Percentiles rank a stretch among this genome's conserved stretches.
Conservation (phyloP, 2,113 vertebrate species). For the Theristicus caerulescens region DNA sequence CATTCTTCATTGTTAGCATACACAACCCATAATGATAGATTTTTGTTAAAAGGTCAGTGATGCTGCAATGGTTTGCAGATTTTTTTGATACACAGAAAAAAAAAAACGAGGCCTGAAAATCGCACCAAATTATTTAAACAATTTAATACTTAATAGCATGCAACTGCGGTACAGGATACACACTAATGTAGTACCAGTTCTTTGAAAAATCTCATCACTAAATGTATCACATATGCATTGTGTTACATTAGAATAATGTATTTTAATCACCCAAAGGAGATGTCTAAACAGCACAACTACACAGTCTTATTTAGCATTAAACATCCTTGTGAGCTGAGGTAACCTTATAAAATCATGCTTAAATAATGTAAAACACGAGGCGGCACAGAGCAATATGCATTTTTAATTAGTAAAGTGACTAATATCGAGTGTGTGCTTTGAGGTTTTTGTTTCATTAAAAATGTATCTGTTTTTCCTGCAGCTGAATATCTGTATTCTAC, state of each 20-base stretch:
- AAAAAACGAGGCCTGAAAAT: slow-evolving; percentile 57
- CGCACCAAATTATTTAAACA: slow-evolving; percentile 80
- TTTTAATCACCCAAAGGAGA: slow-evolving; percentile 92
- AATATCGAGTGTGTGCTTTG: slow-evolving; percentile 99
- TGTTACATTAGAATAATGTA: slow-evolving; percentile 91
- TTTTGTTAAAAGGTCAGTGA: slow-evolving; percentile 76
- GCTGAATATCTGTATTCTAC: slow-evolving; percentile 96
- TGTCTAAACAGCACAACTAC: slow-evolving; percentile 87
- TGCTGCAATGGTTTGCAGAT: slow-evolving; percentile 74
- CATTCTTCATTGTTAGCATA: slow-evolving; percentile 85
- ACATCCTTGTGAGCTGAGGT: slow-evolving; percentile 96
- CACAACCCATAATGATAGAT: slow-evolving; percentile 76
- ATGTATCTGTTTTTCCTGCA: slow-evolving; percentile 95
- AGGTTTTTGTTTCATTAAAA: slow-evolving; percentile 99
- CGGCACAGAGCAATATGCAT: slow-evolving; percentile 97
- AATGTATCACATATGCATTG: slow-evolving; percentile 84
- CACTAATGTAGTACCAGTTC: slow-evolving; percentile 66
- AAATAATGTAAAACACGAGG: slow-evolving; percentile 96
- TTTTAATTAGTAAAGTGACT: slow-evolving; percentile 99
- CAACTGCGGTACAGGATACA: slow-evolving; percentile 67
- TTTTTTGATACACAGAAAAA: slow-evolving; percentile 31
- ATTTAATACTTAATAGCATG: slow-evolving; percentile 79
- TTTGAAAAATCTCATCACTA: slow-evolving; percentile 80
- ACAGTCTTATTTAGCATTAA: slow-evolving; percentile 95
- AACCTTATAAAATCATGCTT: slow-evolving; percentile 92